A percentile compares a stretch with the other conserved stretches of the same genome.
Conservation (phyloP, 2,797 vertebrate species). For the Naso thynnoides region DNA sequence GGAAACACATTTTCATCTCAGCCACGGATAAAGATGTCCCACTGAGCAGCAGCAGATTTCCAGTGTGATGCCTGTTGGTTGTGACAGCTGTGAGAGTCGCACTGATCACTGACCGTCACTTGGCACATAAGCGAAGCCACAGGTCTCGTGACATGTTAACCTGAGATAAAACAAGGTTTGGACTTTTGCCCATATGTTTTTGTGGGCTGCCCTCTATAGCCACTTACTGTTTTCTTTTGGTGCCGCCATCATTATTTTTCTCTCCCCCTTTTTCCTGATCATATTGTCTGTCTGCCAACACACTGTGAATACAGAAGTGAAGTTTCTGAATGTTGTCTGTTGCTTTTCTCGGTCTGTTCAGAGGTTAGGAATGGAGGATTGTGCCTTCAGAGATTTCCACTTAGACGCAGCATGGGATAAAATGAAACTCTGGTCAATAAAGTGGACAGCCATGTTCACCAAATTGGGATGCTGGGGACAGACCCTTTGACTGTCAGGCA, state of each 20-base stretch:
- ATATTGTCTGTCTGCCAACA: not conserved
- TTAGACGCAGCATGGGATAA: not conserved
- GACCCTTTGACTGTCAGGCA: too few relatives aligned
- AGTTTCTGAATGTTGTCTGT: not conserved
- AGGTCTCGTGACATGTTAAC: not conserved
- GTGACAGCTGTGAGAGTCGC: constrained; percentile 19
- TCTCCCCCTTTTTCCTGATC: not conserved
- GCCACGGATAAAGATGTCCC: constrained; percentile 13
- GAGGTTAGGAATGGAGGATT: too few relatives aligned
- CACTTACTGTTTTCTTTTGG: not conserved
- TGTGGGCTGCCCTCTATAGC: not conserved
- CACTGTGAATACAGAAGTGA: not conserved
- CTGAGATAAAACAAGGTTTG: not conserved
- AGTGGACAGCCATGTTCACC: too few relatives aligned
- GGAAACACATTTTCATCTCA: not conserved
- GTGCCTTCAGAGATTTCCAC: too few relatives aligned
- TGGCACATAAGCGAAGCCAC: constrained; percentile 3
- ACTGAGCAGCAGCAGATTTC: constrained; percentile 15
- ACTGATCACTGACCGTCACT: not conserved
- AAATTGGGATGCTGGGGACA: too few relatives aligned
- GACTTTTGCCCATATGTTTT: not conserved
- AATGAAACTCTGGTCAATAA: not conserved
- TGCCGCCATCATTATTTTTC: not conserved
- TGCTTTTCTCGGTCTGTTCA: not conserved
- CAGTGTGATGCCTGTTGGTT: constrained; percentile 13